Evolutionary conservation across 1,140 invertebrate genomes (phyloP).

Genomic region (Nephotettix cincticeps): DNA sequence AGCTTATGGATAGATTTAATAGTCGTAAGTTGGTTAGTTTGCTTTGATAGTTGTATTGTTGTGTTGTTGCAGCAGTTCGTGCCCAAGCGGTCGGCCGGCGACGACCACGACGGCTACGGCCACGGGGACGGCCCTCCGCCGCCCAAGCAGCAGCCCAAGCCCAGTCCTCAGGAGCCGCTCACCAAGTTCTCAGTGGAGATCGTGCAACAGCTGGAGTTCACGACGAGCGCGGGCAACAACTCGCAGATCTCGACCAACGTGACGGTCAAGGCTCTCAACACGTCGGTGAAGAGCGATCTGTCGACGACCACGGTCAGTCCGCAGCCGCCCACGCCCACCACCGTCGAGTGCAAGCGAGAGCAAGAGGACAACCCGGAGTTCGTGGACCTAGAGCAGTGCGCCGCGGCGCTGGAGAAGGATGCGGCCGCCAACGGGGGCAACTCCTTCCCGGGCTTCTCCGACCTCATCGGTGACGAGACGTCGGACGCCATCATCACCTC

Average conservation of each 20-base stretch:
- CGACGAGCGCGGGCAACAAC: slow-evolving; percentile 65
- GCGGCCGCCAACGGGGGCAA: slow-evolving; percentile 62
- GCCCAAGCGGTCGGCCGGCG: slow-evolving; percentile 27
- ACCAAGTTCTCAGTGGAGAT: slow-evolving; percentile 89
- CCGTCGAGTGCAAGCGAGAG: slow-evolving; percentile 82
- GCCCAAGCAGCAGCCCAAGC: slow-evolving; percentile 19
- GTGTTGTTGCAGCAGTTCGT: slow-evolving; percentile 7
- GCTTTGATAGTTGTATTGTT: too few relatives aligned
- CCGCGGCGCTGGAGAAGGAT: slow-evolving; percentile 77
- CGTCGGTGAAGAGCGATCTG: slow-evolving; percentile 74
- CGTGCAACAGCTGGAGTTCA: slow-evolving; percentile 85
- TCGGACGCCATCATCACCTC: slow-evolving; percentile 76
- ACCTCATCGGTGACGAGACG: slow-evolving; percentile 76
- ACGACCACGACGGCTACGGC: slow-evolving; percentile 31
- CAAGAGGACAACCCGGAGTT: slow-evolving; percentile 69
- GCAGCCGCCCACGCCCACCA: slow-evolving; percentile 38
- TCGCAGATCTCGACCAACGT: slow-evolving; percentile 90
- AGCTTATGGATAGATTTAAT: too few relatives aligned
- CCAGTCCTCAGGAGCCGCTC: slow-evolving; percentile 53
- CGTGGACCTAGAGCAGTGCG: slow-evolving; percentile 76
- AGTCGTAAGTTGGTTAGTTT: too few relatives aligned
- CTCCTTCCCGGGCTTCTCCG: slow-evolving; percentile 73
- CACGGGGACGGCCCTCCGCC: slow-evolving; percentile 9
- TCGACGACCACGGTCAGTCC: slow-evolving; percentile 38
- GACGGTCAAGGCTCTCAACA: slow-evolving; percentile 85